phyloP scores from a whole-genome alignment of 2,797 vertebrate species.

The Stomatorhinus walkeri region DNA sequence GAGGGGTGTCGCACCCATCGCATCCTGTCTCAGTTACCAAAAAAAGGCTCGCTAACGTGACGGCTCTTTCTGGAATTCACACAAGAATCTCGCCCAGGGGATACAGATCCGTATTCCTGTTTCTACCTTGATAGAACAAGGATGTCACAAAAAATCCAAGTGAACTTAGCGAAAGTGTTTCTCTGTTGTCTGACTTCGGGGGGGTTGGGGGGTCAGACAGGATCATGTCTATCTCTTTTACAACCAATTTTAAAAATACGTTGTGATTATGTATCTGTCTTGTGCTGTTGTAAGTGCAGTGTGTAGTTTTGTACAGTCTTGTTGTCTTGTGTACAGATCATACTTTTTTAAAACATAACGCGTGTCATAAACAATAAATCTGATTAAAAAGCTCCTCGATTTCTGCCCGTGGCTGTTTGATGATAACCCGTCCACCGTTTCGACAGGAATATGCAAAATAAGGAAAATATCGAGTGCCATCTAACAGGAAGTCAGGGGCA shows the following conservation, averaged over 20 bases:
- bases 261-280: slow-evolving; percentile 21
- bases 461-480: background rate
- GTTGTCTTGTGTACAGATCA: slow-evolving; percentile 22
- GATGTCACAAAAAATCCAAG: background rate
- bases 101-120: background rate
- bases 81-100: background rate
- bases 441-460: background rate
- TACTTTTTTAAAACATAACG: slow-evolving; percentile 34
- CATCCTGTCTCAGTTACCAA: background rate
- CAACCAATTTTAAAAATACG: slow-evolving; percentile 8
- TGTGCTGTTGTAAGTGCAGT: slow-evolving; percentile 21
- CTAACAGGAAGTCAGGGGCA: background rate
- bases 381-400: background rate
- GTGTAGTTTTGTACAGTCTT: slow-evolving; percentile 27
- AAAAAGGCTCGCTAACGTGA: background rate
- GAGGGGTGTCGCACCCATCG: background rate
- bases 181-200: background rate
- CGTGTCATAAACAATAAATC: slow-evolving; percentile 24
- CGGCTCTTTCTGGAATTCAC: background rate
- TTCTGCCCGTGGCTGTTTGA: background rate
- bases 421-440: background rate
- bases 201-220: background rate
- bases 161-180: background rate
- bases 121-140: background rate
- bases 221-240: slow-evolving; percentile 14